These are phyloP conservation scores for Agrochola lychnidis DNA, from an alignment of 2,888 invertebrate species.

Conservation along the genomic window DNA sequence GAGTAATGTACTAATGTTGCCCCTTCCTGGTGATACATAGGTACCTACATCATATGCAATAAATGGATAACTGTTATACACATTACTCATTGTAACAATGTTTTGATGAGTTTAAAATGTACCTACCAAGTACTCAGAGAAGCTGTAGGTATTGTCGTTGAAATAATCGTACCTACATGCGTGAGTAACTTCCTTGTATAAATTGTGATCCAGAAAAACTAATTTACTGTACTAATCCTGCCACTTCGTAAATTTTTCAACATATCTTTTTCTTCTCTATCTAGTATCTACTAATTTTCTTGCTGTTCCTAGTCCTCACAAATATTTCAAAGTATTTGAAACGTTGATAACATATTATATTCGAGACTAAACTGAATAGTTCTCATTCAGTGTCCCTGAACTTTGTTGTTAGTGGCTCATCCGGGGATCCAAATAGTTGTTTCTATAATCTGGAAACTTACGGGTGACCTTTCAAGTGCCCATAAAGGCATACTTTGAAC, in stretches of 20 bases:
- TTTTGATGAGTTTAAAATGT: constrained; percentile 40
- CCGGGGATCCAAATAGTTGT: not conserved
- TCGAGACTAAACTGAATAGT: constrained; percentile 2
- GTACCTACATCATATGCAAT: constrained; percentile 17
- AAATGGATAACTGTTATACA: constrained; percentile 28
- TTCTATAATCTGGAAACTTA: not conserved
- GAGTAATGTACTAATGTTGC: constrained; percentile 41
- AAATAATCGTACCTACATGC: not conserved
- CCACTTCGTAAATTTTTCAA: not conserved
- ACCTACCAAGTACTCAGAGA: constrained; percentile 26
- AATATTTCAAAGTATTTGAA: constrained; percentile 1
- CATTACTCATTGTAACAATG: constrained; percentile 46
- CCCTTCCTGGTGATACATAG: constrained; percentile 41
- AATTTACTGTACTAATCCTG: not conserved
- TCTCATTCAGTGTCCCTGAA: not conserved
- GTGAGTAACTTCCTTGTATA: constrained; percentile 36
- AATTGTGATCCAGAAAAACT: constrained; percentile 17
- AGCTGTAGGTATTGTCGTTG: constrained; percentile 32
- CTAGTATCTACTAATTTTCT: not conserved
- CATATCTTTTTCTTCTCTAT: not conserved
- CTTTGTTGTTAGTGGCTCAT: not conserved
- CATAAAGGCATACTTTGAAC: constrained; percentile 18
- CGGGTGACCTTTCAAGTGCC: constrained; percentile 29
- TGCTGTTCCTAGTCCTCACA: not conserved
- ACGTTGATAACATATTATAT: not conserved